phyloP scores from a whole-genome alignment of 2,888 invertebrate genomes.

The Ceratothoa steindachneri region DNA sequence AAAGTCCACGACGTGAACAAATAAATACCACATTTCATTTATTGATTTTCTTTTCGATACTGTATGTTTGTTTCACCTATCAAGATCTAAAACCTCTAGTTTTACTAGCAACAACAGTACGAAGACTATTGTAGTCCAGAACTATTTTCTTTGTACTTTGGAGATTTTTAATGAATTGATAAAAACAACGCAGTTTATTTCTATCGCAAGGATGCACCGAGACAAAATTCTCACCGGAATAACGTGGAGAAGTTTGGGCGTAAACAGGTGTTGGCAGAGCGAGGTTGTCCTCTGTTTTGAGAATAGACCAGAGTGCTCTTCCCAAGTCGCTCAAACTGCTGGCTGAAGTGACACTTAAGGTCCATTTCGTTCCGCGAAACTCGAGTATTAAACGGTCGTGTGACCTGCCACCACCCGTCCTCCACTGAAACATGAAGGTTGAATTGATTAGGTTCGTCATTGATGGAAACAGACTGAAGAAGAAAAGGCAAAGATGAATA shows the following conservation, averaged over 20 bases:
- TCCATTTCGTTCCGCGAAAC: slow-evolving; percentile 62
- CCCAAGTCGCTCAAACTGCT: slow-evolving; percentile 61
- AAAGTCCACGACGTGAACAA: no score
- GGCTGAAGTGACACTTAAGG: slow-evolving; percentile 58
- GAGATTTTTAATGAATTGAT: no score
- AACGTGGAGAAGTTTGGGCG: slow-evolving; percentile 46
- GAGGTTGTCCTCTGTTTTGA: slow-evolving; percentile 58
- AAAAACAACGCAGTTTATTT: no score
- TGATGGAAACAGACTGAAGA: background rate
- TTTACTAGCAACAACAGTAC: no score
- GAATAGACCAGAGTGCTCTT: slow-evolving; percentile 57
- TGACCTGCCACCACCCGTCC: slow-evolving; percentile 61
- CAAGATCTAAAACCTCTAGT: no score
- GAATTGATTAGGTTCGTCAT: background rate
- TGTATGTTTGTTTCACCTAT: no score
- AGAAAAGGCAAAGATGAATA: no score
- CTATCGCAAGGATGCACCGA: no score
- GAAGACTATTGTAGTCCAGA: no score
- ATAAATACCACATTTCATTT: no score
- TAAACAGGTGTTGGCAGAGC: slow-evolving; percentile 55
- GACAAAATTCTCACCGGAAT: background rate
- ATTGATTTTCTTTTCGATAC: no score
- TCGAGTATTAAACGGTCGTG: slow-evolving; percentile 62
- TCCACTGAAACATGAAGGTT: slow-evolving; percentile 61
- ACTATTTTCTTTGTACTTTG: no score